A percentile compares a stretch with the other conserved stretches of the same genome.
Evolutionary conservation across 2,113 vertebrate genomes (phyloP).

Genomic region (Anoplopoma fimbria): DNA sequence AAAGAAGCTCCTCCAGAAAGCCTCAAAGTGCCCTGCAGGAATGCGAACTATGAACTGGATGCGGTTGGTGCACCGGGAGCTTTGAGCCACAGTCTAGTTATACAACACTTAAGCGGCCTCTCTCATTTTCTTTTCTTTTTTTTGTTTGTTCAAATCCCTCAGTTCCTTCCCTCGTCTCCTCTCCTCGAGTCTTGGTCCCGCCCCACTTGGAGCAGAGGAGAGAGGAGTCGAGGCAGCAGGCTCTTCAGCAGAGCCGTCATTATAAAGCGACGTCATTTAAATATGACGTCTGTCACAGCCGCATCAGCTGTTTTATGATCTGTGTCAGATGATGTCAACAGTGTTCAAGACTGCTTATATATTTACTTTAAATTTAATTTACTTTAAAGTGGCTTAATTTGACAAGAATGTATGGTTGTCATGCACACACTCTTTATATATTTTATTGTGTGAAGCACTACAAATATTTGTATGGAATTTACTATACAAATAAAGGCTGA

Average conservation of each 20-base stretch:
- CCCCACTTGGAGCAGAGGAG: background rate
- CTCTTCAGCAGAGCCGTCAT: background rate
- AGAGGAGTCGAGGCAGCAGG: background rate
- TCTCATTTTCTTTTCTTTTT: background rate
- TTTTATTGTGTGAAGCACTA: background rate
- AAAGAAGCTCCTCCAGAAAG: background rate
- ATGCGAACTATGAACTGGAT: slow-evolving; percentile 72
- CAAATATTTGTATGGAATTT: background rate
- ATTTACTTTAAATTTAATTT: background rate
- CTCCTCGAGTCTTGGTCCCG: background rate
- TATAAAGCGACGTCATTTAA: background rate
- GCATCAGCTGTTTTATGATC: background rate
- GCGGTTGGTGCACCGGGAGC: slow-evolving; percentile 45
- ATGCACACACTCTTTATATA: background rate
- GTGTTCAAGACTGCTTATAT: background rate
- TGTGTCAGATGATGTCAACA: background rate
- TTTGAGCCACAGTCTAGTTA: background rate
- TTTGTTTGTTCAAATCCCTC: too few species aligned
- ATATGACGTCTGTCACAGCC: background rate
- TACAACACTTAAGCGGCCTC: background rate
- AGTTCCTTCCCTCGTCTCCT: background rate
- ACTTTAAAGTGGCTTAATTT: background rate
- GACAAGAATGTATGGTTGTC: too few species aligned
- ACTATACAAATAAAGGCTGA: background rate
- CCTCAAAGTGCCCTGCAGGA: background rate